A percentile compares a stretch with the other conserved stretches of the same genome.
Conservation (phyloP, 2,888 invertebrate genomes). For the Adineta ricciae region DNA sequence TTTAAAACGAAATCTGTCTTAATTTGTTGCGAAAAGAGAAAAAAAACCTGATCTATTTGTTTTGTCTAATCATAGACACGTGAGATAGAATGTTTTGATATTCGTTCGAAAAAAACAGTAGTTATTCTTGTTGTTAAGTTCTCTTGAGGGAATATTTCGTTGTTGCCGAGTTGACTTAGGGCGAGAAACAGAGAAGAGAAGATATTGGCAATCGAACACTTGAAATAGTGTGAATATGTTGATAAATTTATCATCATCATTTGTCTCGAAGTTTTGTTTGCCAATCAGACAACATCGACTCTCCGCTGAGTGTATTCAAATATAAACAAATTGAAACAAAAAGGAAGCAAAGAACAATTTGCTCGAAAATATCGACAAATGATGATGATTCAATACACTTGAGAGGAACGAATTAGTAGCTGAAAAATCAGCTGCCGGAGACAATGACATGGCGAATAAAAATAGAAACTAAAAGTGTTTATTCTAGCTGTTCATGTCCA, state of each 20-base stretch:
- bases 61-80: not conserved
- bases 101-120: not conserved
- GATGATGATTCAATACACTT: not conserved
- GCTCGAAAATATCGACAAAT: not conserved
- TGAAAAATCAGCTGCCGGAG: conserved; percentile 4
- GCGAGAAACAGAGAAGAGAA: not conserved
- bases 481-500: not conserved
- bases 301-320: not conserved
- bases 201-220: not conserved
- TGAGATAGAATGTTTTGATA: not conserved
- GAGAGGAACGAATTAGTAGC: not conserved
- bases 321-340: not conserved
- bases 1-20: not conserved
- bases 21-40: not conserved
- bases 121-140: conserved; percentile 11
- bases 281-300: not conserved
- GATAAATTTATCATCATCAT: conserved; percentile 3
- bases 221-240: not conserved
- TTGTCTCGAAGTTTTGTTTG: not conserved
- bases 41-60: not conserved
- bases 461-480: not conserved
- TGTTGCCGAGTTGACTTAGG: not conserved
- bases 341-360: conserved; percentile 7
- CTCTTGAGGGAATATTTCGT: not conserved
- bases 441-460: not conserved